Evolutionary conservation across 2,113 vertebrate genomes (phyloP).

Genomic region (Sebastes schlegelii): DNA sequence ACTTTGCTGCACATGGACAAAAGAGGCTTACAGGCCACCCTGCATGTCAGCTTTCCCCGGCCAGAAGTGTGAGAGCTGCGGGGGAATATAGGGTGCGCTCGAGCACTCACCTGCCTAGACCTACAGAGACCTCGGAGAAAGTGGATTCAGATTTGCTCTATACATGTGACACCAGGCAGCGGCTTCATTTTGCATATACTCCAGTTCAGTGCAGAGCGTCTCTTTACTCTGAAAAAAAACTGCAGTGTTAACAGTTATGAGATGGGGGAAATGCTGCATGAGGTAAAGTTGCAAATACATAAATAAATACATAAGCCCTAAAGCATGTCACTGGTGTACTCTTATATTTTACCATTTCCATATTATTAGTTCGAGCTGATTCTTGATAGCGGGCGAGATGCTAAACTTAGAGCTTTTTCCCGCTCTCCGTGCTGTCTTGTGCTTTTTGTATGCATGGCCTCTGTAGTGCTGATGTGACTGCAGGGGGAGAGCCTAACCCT

Average conservation of each 20-base stretch:
- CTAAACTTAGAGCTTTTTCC: constrained; percentile 63
- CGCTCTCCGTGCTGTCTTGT: constrained; percentile 49
- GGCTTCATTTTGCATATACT: constrained; percentile 53
- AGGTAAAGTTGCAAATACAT: constrained; percentile 77
- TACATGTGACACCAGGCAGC: constrained; percentile 46
- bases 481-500: constrained; percentile 71
- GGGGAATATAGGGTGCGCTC: constrained; percentile 58
- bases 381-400: constrained; percentile 47
- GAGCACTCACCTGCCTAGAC: constrained; percentile 64
- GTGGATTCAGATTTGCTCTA: constrained; percentile 60
- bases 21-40: constrained; percentile 76
- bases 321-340: constrained; percentile 69
- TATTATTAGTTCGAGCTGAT: constrained; percentile 69
- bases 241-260: constrained; percentile 80
- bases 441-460: constrained; percentile 64
- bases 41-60: constrained; percentile 71
- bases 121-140: constrained; percentile 54
- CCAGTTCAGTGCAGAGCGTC: constrained; percentile 33
- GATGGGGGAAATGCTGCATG: constrained; percentile 66
- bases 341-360: constrained; percentile 69
- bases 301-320: constrained; percentile 79
- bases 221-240: constrained; percentile 61
- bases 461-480: constrained; percentile 73
- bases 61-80: constrained; percentile 51
- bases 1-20: constrained; percentile 79